Evolutionary conservation across 2,888 invertebrate genomes (phyloP).

Genomic region (Dolichopus griseipennis): DNA sequence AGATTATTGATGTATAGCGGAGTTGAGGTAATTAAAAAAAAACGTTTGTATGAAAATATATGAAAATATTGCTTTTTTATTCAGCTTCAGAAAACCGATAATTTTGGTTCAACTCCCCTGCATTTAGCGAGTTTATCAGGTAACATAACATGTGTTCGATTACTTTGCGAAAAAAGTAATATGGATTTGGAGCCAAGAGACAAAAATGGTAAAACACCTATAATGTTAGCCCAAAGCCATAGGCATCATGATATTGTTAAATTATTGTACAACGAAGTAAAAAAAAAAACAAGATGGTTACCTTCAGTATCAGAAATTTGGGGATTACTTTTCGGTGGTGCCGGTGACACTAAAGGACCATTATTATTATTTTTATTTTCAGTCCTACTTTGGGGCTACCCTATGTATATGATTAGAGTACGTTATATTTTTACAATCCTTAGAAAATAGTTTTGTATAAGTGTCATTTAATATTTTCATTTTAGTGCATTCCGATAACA

Average conservation of each 20-base stretch:
- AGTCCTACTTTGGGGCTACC: constrained; percentile 83
- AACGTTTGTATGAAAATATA: no score
- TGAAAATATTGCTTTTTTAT: background rate
- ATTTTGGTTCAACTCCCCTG: constrained; percentile 84
- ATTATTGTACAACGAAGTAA: constrained; percentile 70
- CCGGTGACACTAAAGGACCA: constrained; percentile 84
- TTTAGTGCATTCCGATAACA: constrained; percentile 76
- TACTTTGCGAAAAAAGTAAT: constrained; percentile 84
- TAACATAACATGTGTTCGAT: constrained; percentile 73
- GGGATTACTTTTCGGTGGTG: constrained; percentile 82
- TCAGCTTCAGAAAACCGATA: constrained; percentile 70
- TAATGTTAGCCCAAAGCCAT: constrained; percentile 82
- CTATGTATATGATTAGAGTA: constrained; percentile 83
- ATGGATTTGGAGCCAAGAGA: constrained; percentile 79
- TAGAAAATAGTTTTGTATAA: background rate
- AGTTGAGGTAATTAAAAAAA: constrained; percentile 49
- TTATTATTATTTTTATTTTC: constrained; percentile 76
- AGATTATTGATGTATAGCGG: constrained; percentile 83
- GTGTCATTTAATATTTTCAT: constrained; percentile 21
- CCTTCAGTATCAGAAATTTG: constrained; percentile 81
- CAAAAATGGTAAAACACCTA: constrained; percentile 85
- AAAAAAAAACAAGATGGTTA: constrained; percentile 75
- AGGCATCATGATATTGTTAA: constrained; percentile 77
- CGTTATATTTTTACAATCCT: constrained; percentile 31
- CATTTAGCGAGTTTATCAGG: constrained; percentile 85